Conservation (phyloP, 2,113 vertebrate species). For the Melanerpes formicivorus region DNA sequence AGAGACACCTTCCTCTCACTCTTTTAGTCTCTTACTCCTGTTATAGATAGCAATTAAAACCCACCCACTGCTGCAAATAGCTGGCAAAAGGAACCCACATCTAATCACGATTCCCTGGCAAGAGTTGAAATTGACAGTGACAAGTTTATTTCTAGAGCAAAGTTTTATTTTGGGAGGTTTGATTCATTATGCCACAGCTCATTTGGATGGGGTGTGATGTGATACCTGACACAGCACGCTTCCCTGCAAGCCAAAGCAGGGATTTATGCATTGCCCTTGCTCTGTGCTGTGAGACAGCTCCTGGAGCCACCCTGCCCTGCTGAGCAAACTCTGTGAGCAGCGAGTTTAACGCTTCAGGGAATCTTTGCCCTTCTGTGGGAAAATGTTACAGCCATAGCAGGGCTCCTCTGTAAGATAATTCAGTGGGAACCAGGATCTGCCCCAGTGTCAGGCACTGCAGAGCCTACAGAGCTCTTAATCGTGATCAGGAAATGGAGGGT, state of each 20-base stretch:
- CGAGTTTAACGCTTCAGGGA: not conserved
- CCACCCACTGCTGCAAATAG: not conserved
- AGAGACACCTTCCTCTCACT: not conserved
- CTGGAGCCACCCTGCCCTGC: not conserved
- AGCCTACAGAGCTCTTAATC: not conserved
- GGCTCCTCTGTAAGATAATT: not conserved
- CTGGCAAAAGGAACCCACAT: not conserved
- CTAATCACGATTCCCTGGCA: not conserved
- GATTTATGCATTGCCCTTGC: not conserved
- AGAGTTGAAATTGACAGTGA: not conserved
- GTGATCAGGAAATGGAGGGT: not conserved
- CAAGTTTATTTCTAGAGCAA: conserved; percentile 19
- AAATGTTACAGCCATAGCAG: not conserved
- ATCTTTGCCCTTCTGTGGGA: not conserved
- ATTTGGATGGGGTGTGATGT: not conserved
- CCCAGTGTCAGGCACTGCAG: not conserved
- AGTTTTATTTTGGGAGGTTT: conserved; percentile 32
- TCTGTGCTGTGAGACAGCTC: not conserved
- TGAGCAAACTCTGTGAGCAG: not conserved
- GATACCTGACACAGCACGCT: not conserved
- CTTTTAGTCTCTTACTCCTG: not conserved
- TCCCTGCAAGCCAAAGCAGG: not conserved
- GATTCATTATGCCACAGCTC: not conserved
- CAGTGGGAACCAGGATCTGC: not conserved
- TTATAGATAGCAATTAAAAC: conserved; percentile 22